Conservation (phyloP, 2,797 vertebrate species). For the Rhodeus uyekii region DNA sequence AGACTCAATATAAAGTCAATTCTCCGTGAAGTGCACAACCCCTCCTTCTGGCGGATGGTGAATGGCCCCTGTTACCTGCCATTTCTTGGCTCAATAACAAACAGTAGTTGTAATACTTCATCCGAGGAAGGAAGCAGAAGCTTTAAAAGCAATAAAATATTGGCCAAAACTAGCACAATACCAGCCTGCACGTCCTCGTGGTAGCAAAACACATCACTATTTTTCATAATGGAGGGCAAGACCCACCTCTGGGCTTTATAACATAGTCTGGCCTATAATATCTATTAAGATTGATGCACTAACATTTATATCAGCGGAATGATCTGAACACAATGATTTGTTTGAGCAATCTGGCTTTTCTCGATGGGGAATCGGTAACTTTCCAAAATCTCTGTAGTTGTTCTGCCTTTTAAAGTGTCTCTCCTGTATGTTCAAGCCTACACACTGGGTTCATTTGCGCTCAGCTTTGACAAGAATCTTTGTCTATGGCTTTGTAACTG, state of each 20-base stretch:
- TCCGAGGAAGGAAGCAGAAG: constrained; percentile 41
- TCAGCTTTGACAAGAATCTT: neutral
- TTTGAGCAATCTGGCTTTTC: neutral
- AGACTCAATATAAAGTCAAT: constrained; percentile 62
- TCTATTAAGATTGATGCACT: neutral
- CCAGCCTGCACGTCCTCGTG: constrained; percentile 17
- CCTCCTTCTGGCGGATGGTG: constrained; percentile 44
- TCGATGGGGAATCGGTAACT: constrained; percentile 3
- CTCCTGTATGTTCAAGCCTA: neutral
- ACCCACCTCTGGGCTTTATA: neutral
- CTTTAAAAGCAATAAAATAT: constrained; percentile 51
- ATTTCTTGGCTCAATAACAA: constrained; percentile 57
- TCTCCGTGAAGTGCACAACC: constrained; percentile 58
- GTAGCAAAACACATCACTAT: constrained; percentile 21
- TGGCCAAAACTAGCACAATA: constrained; percentile 44
- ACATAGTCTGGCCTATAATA: neutral
- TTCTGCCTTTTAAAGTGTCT: neutral
- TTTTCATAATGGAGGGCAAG: constrained; percentile 6
- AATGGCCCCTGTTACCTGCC: constrained; percentile 54
- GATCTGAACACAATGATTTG: neutral
- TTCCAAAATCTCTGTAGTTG: neutral
- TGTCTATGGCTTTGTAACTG: neutral
- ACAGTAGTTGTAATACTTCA: constrained; percentile 58
- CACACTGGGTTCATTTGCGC: constrained; percentile 1
- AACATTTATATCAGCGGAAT: neutral